Conservation (phyloP, 2,888 invertebrate species). For the Conistra vaccinii region DNA sequence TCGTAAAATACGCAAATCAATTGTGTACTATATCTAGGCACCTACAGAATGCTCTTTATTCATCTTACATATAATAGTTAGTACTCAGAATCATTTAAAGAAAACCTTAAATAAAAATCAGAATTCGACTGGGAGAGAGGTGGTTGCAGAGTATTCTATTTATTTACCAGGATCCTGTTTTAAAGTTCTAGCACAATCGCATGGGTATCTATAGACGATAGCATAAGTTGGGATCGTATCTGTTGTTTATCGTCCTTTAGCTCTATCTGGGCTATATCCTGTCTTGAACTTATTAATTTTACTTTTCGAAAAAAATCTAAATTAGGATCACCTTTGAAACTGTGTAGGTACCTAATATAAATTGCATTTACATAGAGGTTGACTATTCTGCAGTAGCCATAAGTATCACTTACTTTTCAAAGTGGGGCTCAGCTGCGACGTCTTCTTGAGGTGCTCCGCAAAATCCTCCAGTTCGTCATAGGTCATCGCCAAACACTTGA, state of each 20-base stretch:
- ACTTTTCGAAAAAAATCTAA: not conserved
- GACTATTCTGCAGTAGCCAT: too few relatives aligned
- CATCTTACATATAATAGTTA: not conserved
- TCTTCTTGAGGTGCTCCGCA: conserved; percentile 82
- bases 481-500: conserved; percentile 82
- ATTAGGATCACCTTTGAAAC: not conserved
- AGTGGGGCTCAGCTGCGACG: conserved; percentile 84
- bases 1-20: not conserved
- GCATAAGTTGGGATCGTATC: too few relatives aligned
- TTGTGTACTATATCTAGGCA: not conserved
- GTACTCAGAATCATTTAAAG: not conserved
- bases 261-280: not conserved
- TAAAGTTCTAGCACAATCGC: not conserved
- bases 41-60: not conserved
- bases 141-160: not conserved
- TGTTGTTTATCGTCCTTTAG: not conserved
- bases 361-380: not conserved
- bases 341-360: not conserved
- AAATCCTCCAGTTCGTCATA: conserved; percentile 85
- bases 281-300: not conserved
- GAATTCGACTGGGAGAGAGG: not conserved
- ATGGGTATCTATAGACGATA: too few relatives aligned
- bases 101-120: not conserved
- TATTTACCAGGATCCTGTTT: not conserved
- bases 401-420: conserved; percentile 83